Evolutionary conservation across 2,888 invertebrate species (phyloP), one percentile per base, ranked within the genome.

Genomic region (Agonopterix alstromeriana): DNA sequence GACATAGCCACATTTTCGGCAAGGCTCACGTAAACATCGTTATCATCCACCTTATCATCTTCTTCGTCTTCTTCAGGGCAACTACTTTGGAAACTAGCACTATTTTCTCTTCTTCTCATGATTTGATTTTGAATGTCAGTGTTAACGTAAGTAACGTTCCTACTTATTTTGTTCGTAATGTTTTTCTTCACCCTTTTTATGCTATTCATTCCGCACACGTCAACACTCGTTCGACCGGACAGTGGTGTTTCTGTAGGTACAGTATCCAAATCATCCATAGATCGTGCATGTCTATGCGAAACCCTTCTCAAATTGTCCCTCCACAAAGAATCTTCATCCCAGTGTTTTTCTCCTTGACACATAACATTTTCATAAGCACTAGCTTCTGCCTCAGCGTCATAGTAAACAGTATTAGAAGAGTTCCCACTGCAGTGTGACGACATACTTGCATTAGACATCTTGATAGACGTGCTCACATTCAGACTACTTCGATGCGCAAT

Each of bases 301-400:
- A 94, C 94, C 53, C 93, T 90, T 53, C 95, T 89, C 46, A 96
- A 82, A 65, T 94, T 94, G 66, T 95, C 95, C 49, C 94, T 90
- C 96, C 96, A 96, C 35, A 95, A 82, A 7, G 91, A 84, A 77
- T 96, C 95, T 77, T 96, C 95, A 67, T 95, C 95, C 95, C 95
- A 95, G 40, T 94, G 90, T 71, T 93, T 92, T 63, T 94, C 94
- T 45, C 93, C 93, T 65, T 91, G 91, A 51, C 82, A 85, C 40
- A 79, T 69, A 11, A 88, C 60, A 63, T 88, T 88, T 72, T 88
- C 88, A 60, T 88, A 88, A 8, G 84, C 75, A 62, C 77, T 68
- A 27, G 77, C 64, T 52, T 87, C 87, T 35, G 86, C 80, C 67
- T 86, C 86, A 11, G 87, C 87, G 47, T 88, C 87, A 52, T 88